A percentile compares a stretch with the other conserved stretches of the same genome.
phyloP scores from a whole-genome alignment of 2,888 invertebrate genomes.

The Anoplius nigerrimus region DNA sequence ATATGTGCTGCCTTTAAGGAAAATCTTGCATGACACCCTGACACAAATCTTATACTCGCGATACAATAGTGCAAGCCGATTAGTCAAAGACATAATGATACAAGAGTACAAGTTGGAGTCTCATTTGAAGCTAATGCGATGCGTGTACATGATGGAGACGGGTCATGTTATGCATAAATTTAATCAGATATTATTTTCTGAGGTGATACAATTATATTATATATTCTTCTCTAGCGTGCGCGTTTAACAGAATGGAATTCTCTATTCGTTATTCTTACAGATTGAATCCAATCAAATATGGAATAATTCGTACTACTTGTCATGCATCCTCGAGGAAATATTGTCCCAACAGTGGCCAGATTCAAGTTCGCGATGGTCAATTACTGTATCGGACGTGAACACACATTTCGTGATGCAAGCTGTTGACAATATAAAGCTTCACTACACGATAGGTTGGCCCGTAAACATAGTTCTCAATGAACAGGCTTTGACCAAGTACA shows the following conservation, averaged over 20 bases:
- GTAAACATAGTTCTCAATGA: conserved; percentile 70
- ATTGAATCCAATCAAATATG: conserved; percentile 75
- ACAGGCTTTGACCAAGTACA: conserved; percentile 68
- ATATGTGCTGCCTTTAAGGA: conserved; percentile 73
- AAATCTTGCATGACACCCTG: conserved; percentile 73
- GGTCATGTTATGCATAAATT: conserved; percentile 77
- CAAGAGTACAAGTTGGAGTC: conserved; percentile 75
- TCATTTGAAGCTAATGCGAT: conserved; percentile 76
- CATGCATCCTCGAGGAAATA: conserved; percentile 75
- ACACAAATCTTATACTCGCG: conserved; percentile 73
- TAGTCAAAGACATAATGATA: conserved; percentile 76
- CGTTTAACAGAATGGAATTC: background rate
- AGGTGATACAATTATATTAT: conserved; percentile 63
- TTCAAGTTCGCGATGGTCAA: conserved; percentile 69
- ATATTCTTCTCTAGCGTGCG: too few relatives aligned
- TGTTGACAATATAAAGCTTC: conserved; percentile 65
- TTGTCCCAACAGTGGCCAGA: conserved; percentile 75
- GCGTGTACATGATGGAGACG: conserved; percentile 77
- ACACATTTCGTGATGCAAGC: conserved; percentile 67
- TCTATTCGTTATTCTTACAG: conserved; percentile 52
- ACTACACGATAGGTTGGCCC: conserved; percentile 73
- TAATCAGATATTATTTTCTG: conserved; percentile 75
- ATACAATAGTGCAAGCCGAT: conserved; percentile 73
- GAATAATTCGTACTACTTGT: conserved; percentile 74
- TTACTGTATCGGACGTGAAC: conserved; percentile 58